phyloP scores from a whole-genome alignment of 2,888 invertebrate species.

The Sabatieria punctata region DNA sequence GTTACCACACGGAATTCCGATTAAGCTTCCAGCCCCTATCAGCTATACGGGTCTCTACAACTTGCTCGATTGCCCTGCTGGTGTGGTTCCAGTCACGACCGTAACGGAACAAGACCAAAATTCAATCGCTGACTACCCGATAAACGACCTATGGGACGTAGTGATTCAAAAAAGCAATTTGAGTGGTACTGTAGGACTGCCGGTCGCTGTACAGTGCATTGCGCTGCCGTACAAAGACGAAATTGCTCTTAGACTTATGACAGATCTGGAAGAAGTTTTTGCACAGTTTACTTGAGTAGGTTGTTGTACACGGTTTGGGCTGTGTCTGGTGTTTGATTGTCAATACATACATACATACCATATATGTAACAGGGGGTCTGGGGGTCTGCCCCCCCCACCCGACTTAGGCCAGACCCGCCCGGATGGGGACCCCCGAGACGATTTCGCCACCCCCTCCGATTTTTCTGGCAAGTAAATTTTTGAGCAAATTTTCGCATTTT shows the following conservation, averaged over 20 bases:
- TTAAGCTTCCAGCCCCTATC: constrained; percentile 18
- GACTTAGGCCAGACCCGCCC: too few species aligned
- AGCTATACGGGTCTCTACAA: constrained; percentile 29
- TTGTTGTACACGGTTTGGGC: too few species aligned
- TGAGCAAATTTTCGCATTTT: too few species aligned
- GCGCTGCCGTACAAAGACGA: constrained; percentile 7
- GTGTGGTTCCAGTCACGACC: constrained; percentile 30
- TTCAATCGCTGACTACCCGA: neutral
- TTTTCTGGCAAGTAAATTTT: too few species aligned
- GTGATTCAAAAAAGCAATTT: neutral
- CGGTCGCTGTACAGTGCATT: constrained; percentile 8
- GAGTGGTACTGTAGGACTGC: constrained; percentile 3
- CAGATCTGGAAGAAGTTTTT: too few species aligned
- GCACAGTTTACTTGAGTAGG: too few species aligned
- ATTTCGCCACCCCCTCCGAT: too few species aligned
- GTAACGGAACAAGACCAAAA: constrained; percentile 13
- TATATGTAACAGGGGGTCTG: too few species aligned
- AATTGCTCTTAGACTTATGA: constrained; percentile 4
- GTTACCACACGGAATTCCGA: constrained; percentile 17
- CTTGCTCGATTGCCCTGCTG: constrained; percentile 31
- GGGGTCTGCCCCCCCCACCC: too few species aligned
- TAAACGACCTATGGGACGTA: neutral
- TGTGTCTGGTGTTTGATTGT: too few species aligned
- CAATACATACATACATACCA: too few species aligned
- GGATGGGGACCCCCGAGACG: too few species aligned